Evolutionary conservation across 1,140 invertebrate genomes (phyloP).

Genomic region (Cataglyphis hispanica): DNA sequence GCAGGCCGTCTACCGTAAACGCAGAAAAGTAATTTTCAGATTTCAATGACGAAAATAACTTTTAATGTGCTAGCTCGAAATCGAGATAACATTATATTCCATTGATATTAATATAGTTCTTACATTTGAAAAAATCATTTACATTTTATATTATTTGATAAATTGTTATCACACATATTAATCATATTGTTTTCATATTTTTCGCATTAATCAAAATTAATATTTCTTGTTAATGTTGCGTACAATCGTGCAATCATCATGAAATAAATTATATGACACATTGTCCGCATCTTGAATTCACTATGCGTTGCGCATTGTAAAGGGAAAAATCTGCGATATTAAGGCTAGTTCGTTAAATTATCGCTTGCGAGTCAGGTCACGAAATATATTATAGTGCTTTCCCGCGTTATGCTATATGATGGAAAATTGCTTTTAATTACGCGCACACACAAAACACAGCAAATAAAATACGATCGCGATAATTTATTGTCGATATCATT

Average conservation of each 20-base stretch:
- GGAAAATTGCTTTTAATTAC: slow-evolving; percentile 62
- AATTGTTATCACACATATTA: neutral
- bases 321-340: slow-evolving; percentile 40
- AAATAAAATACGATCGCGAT: slow-evolving; percentile 68
- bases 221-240: neutral
- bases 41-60: slow-evolving; percentile 22
- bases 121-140: neutral
- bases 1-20: neutral
- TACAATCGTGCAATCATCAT: slow-evolving; percentile 6
- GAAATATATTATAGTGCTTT: slow-evolving; percentile 36
- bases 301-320: slow-evolving; percentile 25
- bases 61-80: neutral
- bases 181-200: neutral
- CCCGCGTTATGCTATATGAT: neutral
- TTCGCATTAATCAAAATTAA: neutral
- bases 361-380: slow-evolving; percentile 34
- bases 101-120: neutral
- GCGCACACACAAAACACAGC: neutral
- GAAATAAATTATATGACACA: slow-evolving; percentile 58
- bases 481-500: slow-evolving; percentile 56
- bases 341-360: slow-evolving; percentile 45
- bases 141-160: neutral
- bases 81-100: neutral
- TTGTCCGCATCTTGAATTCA: slow-evolving; percentile 21
- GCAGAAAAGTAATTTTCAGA: slow-evolving; percentile 13